phyloP scores from a whole-genome alignment of 1,140 invertebrate species.

The Chrysomallon squamiferum region DNA sequence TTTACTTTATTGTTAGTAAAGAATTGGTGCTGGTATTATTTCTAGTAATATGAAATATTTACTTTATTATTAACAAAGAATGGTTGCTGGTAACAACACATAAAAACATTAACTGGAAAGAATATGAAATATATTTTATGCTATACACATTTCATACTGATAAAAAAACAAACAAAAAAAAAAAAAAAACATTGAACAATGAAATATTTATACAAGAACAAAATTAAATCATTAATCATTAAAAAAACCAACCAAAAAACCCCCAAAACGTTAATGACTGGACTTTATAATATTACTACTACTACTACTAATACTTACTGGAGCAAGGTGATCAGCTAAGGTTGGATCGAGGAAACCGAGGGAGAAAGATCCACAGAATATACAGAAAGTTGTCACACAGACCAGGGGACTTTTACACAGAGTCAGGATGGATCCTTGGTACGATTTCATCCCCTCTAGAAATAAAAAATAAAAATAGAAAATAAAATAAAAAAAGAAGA shows the following conservation, averaged over 20 bases:
- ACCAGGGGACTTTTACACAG: constrained; percentile 35
- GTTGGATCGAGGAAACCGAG: constrained; percentile 61
- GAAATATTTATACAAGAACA: no score
- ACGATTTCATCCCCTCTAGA: constrained; percentile 14
- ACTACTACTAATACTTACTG: constrained; percentile 21
- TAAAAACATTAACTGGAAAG: no score
- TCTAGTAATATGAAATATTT: no score
- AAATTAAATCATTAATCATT: no score
- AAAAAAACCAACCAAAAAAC: no score
- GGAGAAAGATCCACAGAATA: constrained; percentile 35
- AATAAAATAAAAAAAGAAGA: no score
- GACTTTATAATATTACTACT: neutral
- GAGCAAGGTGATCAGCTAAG: constrained; percentile 54
- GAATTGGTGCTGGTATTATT: no score
- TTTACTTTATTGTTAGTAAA: no score
- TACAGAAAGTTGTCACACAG: constrained; percentile 32
- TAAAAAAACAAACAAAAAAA: neutral
- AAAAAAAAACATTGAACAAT: neutral
- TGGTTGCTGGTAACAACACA: no score
- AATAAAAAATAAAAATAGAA: neutral
- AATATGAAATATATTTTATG: neutral
- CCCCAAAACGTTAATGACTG: no score
- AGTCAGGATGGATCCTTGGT: constrained; percentile 30
- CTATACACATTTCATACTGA: no score
- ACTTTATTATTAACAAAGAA: no score